Percentiles rank a stretch among this genome's conserved stretches.
Evolutionary conservation across 2,113 vertebrate species (phyloP).

Genomic region (Cyanoramphus novaezelandiae): DNA sequence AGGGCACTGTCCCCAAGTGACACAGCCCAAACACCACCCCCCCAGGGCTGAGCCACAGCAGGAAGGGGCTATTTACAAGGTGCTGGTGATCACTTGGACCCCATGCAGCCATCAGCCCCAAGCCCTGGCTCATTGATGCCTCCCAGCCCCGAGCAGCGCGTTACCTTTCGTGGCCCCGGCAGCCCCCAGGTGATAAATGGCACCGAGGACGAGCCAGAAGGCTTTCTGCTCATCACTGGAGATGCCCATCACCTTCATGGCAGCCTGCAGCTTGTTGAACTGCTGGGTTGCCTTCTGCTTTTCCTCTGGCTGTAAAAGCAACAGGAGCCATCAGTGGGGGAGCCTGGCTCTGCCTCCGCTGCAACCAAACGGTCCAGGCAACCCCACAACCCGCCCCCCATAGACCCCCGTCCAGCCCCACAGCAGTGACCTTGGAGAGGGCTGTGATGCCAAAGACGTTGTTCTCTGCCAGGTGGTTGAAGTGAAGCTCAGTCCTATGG

Average conservation of each 20-base stretch:
- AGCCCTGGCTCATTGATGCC: accelerated
- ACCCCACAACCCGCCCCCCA: accelerated
- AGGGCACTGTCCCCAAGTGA: not conserved
- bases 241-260: slow-evolving; percentile 95
- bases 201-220: slow-evolving; percentile 85
- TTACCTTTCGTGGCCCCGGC: slow-evolving; percentile 97
- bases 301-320: slow-evolving; percentile 83
- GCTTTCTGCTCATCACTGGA: slow-evolving; percentile 90
- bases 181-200: slow-evolving; percentile 92
- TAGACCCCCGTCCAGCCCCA: not conserved
- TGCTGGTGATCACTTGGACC: not conserved
- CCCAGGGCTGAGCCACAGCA: not conserved
- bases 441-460: slow-evolving; percentile 88
- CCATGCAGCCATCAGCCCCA: not conserved
- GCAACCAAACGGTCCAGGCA: not conserved
- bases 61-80: not conserved
- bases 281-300: slow-evolving; percentile 92
- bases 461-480: slow-evolving; percentile 93
- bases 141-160: not conserved
- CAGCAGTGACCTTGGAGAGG: slow-evolving; percentile 81
- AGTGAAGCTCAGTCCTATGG: slow-evolving; percentile 92
- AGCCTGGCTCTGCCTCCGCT: not conserved
- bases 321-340: accelerated
- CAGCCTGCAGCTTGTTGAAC: slow-evolving; percentile 93
- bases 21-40: not conserved